Base-by-base conservation (phyloP, 2,797 vertebrate genomes). In the Capromys pilorides region DNA sequence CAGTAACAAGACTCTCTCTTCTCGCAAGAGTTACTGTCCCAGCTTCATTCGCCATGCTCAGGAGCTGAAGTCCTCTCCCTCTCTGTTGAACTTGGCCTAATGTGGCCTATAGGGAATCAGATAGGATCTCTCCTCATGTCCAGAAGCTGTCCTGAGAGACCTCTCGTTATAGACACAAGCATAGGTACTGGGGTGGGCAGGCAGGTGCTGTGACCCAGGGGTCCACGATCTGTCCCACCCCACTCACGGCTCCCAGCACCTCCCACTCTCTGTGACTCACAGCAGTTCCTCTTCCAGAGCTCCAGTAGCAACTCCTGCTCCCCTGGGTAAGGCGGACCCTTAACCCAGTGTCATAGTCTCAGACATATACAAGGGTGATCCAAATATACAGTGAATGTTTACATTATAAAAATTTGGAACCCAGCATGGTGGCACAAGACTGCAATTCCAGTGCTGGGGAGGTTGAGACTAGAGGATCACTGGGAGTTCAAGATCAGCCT, bases 191-290 rank as follows among this genome's bases (percentile, higher is more conserved):
- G 22, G 28, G 86, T 19, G 59, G 2, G 6, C 33, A 19, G 41
- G 24, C 31, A 12, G 26, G 10, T 9, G 45, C 89, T 45, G n/a
- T 26, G 45, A 61, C 64, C 36, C 41, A 39, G 4, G 12, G 0
- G 11, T 11, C 39, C 66, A 6, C 24, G 2, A 24, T 18, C 49
- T 36, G 14, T 59, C 45, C 64, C 36, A 13, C 31, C 54, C 26
- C 0, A 3, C 24, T 36, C 39, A 2, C 0, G 24, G 49, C 4
- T 39, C 57, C 64, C n/a, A 7, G 6, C 8, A 6, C 28, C n/a
- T 33, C 24, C 80, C 28, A 54, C 45, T 54, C n/a, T 31, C 41
- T 75, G 64, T 28, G 62, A 36, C 64, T 64, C 18, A 22, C 41
- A 83, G 79, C 41, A 83, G 79, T 49, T 1, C 28, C n/a, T 24